These are phyloP conservation scores for Myanophis thanlyinensis DNA, from an alignment of 2,113 vertebrate species.

Conservation along the genomic window DNA sequence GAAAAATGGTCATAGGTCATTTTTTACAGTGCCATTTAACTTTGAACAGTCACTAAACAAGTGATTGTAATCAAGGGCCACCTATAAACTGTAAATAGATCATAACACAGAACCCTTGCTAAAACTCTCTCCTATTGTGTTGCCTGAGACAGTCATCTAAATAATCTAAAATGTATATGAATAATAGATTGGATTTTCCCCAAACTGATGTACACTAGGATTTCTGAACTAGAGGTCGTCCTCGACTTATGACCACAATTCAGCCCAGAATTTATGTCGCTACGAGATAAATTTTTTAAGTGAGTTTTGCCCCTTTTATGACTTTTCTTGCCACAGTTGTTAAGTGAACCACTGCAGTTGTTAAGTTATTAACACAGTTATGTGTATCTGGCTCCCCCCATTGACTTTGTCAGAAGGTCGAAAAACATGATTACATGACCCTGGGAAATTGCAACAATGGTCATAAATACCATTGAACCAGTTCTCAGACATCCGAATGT, in stretches of 20 bases:
- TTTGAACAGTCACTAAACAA: background rate
- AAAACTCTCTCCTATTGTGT: background rate
- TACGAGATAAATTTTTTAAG: background rate
- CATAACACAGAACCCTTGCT: background rate
- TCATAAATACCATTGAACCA: background rate
- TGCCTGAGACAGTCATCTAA: background rate
- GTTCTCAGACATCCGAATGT: background rate
- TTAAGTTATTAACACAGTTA: background rate
- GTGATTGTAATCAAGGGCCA: background rate
- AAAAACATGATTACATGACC: background rate
- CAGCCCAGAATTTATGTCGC: background rate
- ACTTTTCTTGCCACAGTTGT: background rate
- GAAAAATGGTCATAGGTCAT: background rate
- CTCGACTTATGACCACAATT: background rate
- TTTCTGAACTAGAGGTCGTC: background rate
- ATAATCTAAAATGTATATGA: background rate
- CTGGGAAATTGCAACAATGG: background rate
- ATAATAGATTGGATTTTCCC: background rate
- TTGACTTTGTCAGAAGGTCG: background rate
- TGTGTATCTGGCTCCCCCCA: background rate
- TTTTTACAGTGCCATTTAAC: background rate
- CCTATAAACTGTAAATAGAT: background rate
- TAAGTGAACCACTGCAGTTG: background rate
- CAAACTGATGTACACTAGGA: background rate
- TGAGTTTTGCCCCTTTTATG: background rate